Evolutionary conservation across 2,113 vertebrate genomes (phyloP), one percentile per base, ranked within the genome.

Genomic region (Serinus canaria): DNA sequence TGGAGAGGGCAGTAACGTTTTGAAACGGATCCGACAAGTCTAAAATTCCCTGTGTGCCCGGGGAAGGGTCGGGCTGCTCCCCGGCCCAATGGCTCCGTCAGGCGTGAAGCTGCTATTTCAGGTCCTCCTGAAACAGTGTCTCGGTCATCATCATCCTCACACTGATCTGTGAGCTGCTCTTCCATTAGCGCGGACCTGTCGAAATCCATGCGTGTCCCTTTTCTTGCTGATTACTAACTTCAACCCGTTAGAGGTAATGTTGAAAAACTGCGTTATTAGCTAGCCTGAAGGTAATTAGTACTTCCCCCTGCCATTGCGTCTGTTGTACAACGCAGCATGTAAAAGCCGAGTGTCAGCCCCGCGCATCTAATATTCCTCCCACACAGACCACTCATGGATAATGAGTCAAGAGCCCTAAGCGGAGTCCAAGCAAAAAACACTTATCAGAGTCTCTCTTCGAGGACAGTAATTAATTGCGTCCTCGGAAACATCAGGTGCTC

Each of bases 371-470:
- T 74, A 82, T 82, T 88, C 55, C 82, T 88, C 63, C 77, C 62
- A 30, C 94, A 81, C 76, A 83, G 92, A 89, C 72, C 82, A n/a
- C 84, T 92, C 78, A 64, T 2, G 75, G 94, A 78, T 97, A 96
- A 97, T 96, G 95, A 96, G 95, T 92, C 93, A 86, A 93, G 80
- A 92, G 91, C 83, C 86, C 73, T 88, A 91, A 95, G 72, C 28
- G 76, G 73, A 81, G 83, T 15, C 85, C 80, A 39, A 77, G 78
- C 55, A 67, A 89, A 95, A 90, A 91, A 87, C 92, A 74, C 83
- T 94, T 22, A 88, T 49, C 78, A 92, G 82, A 81, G 59, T 31
- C 84, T 89, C 74, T 63, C 94, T 97, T 77, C 43, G 88, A 94
- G 95, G 62, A 72, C 58, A 7, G 63, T 80, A 75, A 91, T 96